Evolutionary conservation across 1,140 invertebrate genomes (phyloP), one percentile per base, ranked within the genome.

Genomic region (Brachionus plicatilis): DNA sequence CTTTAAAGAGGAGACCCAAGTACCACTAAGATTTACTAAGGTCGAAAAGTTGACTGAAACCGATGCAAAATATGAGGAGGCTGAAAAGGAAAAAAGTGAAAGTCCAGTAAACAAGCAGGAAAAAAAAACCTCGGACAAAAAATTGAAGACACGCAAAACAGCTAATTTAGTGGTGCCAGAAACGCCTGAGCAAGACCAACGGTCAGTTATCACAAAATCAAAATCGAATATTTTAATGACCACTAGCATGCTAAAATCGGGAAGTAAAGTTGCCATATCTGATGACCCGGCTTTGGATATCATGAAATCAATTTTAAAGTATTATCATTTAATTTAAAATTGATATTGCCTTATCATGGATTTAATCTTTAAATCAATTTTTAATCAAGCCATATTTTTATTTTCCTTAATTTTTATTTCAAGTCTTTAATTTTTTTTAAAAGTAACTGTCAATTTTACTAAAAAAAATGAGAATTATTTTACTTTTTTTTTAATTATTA

Each of bases 1-100:
- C 86, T 27, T 76, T 4, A 87, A 86, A 79, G 86, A 87, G 60
- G 82, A 85, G 9, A 53, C 84, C 9, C 20, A 85, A n/a, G 68
- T 86, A 66, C 87, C 86, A 3, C n/a, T 84, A 3, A 60, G 33
- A 41, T 60, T 27, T 41, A 20, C 6, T 53, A 78, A 78, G 29
- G 9, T 53, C 12, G 45, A 50, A 11, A 76, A 45, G 20, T 5
- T 29, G 41, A 72, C 2, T 41, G 33, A 72, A 72, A 20, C 5
- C 45, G 68, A 72, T 17, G 17, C 33, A 72, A 43, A 41, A 20
- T 17, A 43, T 20, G n/a, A 72, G 1, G 37, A 72, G 17, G 17
- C 17, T 8, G 37, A 72, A 43, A 43, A 41, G n/a, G 37, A 72
- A 72, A 72, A 43, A 43, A 43, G 2, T 43, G 68, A 72, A 17